Conservation (phyloP, 2,797 vertebrate species). For the Taenioides sp. region DNA sequence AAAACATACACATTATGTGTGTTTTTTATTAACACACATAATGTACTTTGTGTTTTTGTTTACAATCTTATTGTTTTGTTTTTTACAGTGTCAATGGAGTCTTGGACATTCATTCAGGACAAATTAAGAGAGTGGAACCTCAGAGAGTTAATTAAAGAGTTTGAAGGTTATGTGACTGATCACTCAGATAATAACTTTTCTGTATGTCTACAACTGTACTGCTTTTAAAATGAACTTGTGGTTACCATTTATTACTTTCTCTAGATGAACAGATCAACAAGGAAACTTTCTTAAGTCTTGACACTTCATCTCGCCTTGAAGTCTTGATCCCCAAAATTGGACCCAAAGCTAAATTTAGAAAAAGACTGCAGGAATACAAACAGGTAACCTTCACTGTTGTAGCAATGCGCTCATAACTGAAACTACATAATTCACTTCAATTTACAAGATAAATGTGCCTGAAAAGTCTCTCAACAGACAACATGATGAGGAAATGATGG, state of each 20-base stretch:
- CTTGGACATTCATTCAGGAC: slow-evolving; percentile 8
- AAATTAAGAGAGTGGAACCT: slow-evolving; percentile 33
- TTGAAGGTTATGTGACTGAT: slow-evolving; percentile 25
- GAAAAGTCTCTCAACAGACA: not conserved
- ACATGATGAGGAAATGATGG: slow-evolving; percentile 4
- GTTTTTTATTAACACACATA: too few species aligned
- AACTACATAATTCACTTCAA: not conserved
- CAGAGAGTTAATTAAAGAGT: slow-evolving; percentile 16
- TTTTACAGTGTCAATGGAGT: not conserved
- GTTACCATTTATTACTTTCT: not conserved
- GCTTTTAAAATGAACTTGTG: not conserved
- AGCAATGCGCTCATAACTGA: not conserved
- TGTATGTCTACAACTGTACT: not conserved
- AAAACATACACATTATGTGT: too few species aligned
- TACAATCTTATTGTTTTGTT: not conserved
- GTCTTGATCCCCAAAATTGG: slow-evolving; percentile 30
- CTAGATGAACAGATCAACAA: slow-evolving; percentile 18
- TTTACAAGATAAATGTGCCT: not conserved
- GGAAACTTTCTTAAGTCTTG: slow-evolving; percentile 19
- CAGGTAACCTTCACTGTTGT: slow-evolving; percentile 10
- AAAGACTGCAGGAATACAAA: slow-evolving; percentile 16
- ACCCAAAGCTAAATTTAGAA: slow-evolving; percentile 28
- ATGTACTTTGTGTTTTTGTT: not conserved
- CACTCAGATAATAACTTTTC: not conserved
- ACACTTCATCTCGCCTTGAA: slow-evolving; percentile 7